Evolutionary conservation across 2,113 vertebrate genomes (phyloP).

Genomic region (Pavo muticus): DNA sequence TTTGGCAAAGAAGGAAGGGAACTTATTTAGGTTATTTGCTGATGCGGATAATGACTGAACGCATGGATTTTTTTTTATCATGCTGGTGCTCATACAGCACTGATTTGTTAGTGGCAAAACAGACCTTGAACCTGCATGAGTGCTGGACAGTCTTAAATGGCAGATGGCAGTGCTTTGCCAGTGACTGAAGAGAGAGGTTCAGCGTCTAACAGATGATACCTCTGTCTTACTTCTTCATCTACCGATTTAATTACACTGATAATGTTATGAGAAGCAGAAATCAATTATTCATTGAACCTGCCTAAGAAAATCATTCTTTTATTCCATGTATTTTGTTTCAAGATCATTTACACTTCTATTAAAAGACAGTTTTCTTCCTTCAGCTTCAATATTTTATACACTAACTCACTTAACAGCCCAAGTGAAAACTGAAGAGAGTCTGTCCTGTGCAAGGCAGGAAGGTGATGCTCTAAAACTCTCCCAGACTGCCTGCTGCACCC

Average conservation of each 20-base stretch:
- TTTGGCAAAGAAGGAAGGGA: not conserved
- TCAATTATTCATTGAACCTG: conserved; percentile 55
- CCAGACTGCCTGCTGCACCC: not conserved
- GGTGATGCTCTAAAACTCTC: not conserved
- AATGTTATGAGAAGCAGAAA: conserved; percentile 52
- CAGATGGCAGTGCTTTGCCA: conserved; percentile 39
- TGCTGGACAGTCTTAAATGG: conserved; percentile 12
- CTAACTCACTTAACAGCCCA: conserved; percentile 19
- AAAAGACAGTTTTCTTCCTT: conserved; percentile 38
- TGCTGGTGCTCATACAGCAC: not conserved
- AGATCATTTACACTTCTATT: conserved; percentile 56
- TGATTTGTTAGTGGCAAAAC: not conserved
- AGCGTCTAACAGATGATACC: conserved; percentile 59
- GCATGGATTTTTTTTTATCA: not conserved
- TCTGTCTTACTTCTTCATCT: conserved; percentile 37
- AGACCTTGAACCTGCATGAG: not conserved
- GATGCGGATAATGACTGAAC: not conserved
- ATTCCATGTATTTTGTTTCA: conserved; percentile 61
- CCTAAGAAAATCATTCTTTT: conserved; percentile 30
- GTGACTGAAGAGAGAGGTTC: conserved; percentile 11
- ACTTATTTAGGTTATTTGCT: not conserved
- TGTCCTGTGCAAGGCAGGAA: not conserved
- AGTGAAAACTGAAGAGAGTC: not conserved
- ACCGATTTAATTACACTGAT: conserved; percentile 57
- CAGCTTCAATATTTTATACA: conserved; percentile 38